These are phyloP conservation scores for Cyprinodon diabolis DNA, from an alignment of 2,797 vertebrate species.

Conservation along the genomic window DNA sequence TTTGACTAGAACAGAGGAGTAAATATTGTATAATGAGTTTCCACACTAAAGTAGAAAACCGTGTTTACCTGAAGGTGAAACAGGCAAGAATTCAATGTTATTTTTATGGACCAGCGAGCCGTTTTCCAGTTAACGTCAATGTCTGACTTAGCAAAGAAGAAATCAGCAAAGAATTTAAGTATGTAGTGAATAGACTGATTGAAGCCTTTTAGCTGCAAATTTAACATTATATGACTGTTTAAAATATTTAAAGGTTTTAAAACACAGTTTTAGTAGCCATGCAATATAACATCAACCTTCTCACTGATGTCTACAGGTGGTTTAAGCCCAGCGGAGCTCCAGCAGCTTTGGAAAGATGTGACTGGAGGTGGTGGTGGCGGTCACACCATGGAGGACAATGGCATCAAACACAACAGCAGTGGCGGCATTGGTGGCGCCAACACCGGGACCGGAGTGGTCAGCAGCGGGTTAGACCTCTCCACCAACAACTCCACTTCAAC, in stretches of 20 bases:
- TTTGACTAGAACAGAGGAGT: constrained; percentile 39
- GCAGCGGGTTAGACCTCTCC: constrained; percentile 94
- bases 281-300: not conserved
- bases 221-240: constrained; percentile 12
- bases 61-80: constrained; percentile 31
- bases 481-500: constrained; percentile 96
- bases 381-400: constrained; percentile 96
- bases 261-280: not conserved
- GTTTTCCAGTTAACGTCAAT: constrained; percentile 6
- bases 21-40: constrained; percentile 32
- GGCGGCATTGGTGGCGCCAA: constrained; percentile 45
- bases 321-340: constrained; percentile 97
- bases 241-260: constrained; percentile 16
- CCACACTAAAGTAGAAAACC: constrained; percentile 27
- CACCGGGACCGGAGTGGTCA: constrained; percentile 27
- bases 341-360: constrained; percentile 99
- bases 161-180: constrained; percentile 26
- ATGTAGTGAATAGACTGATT: constrained; percentile 2
- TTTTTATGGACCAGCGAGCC: not conserved
- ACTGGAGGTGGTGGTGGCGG: constrained; percentile 82
- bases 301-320: constrained; percentile 80
- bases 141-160: constrained; percentile 24
- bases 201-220: constrained; percentile 10
- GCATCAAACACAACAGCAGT: constrained; percentile 89
- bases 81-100: not conserved